Evolutionary conservation across 30 jellyfish, hydroid and myxozoan species (phyloP).

Genomic region (Sanderia malayensis): DNA sequence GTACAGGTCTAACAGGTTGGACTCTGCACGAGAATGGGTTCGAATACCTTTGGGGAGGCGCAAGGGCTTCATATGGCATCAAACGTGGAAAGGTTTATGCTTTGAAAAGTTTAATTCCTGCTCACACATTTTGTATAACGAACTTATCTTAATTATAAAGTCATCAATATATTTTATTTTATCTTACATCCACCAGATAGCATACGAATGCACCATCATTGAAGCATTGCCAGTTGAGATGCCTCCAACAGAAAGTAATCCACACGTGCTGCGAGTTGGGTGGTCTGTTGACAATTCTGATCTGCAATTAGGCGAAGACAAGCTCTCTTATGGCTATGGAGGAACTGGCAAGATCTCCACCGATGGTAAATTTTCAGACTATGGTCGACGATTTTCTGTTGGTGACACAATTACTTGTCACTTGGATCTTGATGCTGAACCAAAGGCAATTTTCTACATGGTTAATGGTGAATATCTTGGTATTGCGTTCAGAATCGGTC

Average conservation of each 20-base stretch:
- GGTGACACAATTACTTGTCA: conserved; percentile 91
- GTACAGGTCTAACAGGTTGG: conserved; percentile 62
- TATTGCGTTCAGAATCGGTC: conserved; percentile 86
- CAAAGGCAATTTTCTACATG: conserved; percentile 71
- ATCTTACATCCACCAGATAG: conserved; percentile 48
- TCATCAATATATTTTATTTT: neutral
- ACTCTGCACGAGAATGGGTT: conserved; percentile 77
- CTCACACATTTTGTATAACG: neutral
- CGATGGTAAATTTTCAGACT: conserved; percentile 72
- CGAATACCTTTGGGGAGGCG: conserved; percentile 98
- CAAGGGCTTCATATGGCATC: conserved; percentile 90
- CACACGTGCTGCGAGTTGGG: conserved; percentile 90
- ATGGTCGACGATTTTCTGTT: conserved; percentile 80
- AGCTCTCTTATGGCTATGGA: conserved; percentile 96
- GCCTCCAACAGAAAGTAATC: conserved; percentile 73
- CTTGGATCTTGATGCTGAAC: conserved; percentile 80
- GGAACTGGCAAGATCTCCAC: conserved; percentile 91
- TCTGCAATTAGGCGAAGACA: conserved; percentile 94
- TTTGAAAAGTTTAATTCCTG: neutral
- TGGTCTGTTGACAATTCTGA: conserved; percentile 97
- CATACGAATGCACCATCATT: conserved; percentile 74
- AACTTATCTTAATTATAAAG: too few relatives aligned
- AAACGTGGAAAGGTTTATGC: conserved; percentile 67
- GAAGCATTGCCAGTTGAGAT: conserved; percentile 80
- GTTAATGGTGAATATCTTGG: conserved; percentile 95